Conservation (phyloP, 2,888 invertebrate species). For the Acronicta leporina region DNA sequence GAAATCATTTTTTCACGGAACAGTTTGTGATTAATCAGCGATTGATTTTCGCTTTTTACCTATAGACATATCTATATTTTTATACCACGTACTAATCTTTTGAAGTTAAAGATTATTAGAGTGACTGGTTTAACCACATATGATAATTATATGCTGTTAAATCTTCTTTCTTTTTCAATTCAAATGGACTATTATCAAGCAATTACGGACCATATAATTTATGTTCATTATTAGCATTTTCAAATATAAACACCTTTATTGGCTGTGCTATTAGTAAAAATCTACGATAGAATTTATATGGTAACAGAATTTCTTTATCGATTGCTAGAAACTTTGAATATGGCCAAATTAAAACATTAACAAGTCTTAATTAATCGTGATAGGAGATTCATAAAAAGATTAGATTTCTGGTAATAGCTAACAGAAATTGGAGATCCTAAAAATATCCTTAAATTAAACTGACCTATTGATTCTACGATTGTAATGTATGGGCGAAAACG, state of each 20-base stretch:
- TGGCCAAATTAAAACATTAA: constrained; percentile 20
- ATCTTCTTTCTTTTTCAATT: constrained; percentile 28
- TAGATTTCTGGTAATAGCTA: not conserved
- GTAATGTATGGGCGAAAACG: too few species aligned
- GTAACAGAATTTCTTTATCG: constrained; percentile 33
- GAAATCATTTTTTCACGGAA: too few species aligned
- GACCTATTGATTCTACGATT: too few species aligned
- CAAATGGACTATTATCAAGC: constrained; percentile 45
- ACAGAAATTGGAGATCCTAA: too few species aligned
- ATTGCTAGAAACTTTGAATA: constrained; percentile 15
- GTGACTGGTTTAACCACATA: constrained; percentile 29
- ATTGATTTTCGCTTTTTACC: too few species aligned
- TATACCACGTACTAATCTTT: constrained; percentile 6
- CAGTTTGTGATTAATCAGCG: too few species aligned
- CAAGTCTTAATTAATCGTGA: constrained; percentile 23
- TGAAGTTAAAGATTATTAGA: constrained; percentile 21
- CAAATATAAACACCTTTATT: constrained; percentile 32
- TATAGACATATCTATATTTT: constrained; percentile 6
- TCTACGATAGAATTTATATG: constrained; percentile 28
- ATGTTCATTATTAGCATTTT: constrained; percentile 53
- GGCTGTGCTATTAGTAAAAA: constrained; percentile 23
- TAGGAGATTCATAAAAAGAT: constrained; percentile 1
- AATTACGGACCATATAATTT: constrained; percentile 51
- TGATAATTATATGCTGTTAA: constrained; percentile 44
- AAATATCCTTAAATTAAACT: too few species aligned